Evolutionary conservation across 2,797 vertebrate species (phyloP).

Genomic region (Anguilla megastoma): DNA sequence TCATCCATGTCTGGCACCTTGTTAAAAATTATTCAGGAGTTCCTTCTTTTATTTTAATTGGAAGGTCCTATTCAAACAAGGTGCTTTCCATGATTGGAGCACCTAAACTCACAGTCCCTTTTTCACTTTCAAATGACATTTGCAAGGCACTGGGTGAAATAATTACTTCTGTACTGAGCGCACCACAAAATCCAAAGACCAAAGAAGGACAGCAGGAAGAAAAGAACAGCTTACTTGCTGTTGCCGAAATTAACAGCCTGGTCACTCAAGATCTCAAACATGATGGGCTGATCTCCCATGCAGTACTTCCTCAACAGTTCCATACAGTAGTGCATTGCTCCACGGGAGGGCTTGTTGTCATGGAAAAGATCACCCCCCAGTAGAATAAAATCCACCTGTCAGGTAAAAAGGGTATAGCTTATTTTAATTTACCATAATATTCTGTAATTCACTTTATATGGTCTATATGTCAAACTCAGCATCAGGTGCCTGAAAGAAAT

Average conservation of each 20-base stretch:
- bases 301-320: slow-evolving; percentile 86
- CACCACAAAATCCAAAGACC: neutral
- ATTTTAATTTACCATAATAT: neutral
- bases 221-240: slow-evolving; percentile 79
- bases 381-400: slow-evolving; percentile 93
- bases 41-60: no score
- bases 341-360: slow-evolving; percentile 94
- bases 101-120: no score
- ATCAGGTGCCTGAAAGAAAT: neutral
- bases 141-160: neutral
- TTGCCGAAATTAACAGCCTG: slow-evolving; percentile 92
- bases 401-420: slow-evolving; percentile 50
- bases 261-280: slow-evolving; percentile 92
- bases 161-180: neutral
- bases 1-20: no score
- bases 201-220: neutral
- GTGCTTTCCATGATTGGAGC: no score
- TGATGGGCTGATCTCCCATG: slow-evolving; percentile 91
- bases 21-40: no score
- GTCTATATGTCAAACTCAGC: neutral
- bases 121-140: neutral
- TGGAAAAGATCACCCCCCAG: slow-evolving; percentile 97
- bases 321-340: slow-evolving; percentile 83
- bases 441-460: neutral
- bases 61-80: no score